phyloP scores from a whole-genome alignment of 2,113 vertebrate genomes.

The Puma concolor region DNA sequence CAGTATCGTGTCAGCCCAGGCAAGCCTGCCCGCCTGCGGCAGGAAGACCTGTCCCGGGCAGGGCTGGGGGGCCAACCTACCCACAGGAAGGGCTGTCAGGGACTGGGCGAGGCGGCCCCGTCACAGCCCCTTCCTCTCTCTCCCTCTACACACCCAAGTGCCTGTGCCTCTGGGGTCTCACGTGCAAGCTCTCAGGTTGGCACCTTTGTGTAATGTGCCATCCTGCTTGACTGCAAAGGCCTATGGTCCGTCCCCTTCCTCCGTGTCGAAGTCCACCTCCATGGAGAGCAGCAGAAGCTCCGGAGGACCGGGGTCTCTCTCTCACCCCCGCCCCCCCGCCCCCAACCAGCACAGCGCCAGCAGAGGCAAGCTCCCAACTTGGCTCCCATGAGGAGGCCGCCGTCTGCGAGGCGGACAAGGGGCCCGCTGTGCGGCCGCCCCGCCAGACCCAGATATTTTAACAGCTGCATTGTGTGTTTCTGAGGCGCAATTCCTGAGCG shows the following conservation, averaged over 20 bases:
- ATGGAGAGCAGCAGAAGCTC: conserved; percentile 52
- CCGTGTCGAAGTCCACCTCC: not conserved
- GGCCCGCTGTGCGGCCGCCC: conserved; percentile 81
- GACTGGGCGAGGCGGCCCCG: not conserved
- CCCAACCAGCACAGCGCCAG: conserved; percentile 69
- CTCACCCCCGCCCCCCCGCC: not conserved
- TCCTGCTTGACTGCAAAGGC: not conserved
- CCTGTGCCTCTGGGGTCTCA: not conserved
- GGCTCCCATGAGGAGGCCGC: conserved; percentile 66
- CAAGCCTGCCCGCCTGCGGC: not conserved
- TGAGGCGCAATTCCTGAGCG: conserved; percentile 74
- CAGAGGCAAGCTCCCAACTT: conserved; percentile 76
- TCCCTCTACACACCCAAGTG: not conserved
- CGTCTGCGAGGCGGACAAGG: conserved; percentile 80
- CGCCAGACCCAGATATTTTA: conserved; percentile 83
- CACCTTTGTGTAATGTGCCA: not conserved
- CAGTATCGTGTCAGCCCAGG: fast-evolving
- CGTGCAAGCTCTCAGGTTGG: not conserved
- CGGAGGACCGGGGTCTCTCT: conserved; percentile 73
- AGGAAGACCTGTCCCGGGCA: not conserved
- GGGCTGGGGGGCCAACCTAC: not conserved
- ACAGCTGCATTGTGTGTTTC: conserved; percentile 84
- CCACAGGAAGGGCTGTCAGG: not conserved
- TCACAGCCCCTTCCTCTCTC: not conserved
- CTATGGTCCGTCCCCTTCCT: fast-evolving